Evolutionary conservation across 23 tunicate genomes (phyloP).

Genomic region (Styela plicata): DNA sequence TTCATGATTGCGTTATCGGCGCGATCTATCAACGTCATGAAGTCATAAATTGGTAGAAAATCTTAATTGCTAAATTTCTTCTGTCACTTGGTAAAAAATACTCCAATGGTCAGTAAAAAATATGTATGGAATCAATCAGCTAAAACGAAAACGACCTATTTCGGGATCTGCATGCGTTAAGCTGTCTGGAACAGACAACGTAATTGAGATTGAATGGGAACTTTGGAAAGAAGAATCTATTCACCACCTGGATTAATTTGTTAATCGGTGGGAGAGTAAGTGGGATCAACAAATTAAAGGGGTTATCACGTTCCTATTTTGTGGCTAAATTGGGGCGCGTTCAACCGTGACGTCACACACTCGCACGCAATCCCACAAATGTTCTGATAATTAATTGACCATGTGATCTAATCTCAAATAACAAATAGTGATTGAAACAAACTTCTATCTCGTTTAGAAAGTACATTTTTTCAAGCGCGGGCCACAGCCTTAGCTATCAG

Average conservation of each 20-base stretch:
- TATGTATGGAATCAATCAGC: too few relatives aligned
- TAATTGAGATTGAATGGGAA: not conserved
- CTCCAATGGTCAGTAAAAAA: too few relatives aligned
- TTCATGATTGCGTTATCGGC: too few relatives aligned
- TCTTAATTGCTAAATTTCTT: too few relatives aligned
- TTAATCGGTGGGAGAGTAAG: not conserved
- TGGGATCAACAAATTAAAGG: not conserved
- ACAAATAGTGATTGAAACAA: too few relatives aligned
- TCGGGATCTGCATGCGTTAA: not conserved
- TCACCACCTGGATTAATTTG: not conserved
- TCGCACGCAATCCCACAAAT: not conserved
- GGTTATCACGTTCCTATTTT: not conserved
- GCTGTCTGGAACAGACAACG: not conserved
- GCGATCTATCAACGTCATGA: too few relatives aligned
- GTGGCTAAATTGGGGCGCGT: not conserved
- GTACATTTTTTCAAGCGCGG: too few relatives aligned
- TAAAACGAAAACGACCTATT: not conserved
- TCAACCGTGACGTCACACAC: not conserved
- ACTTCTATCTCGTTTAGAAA: too few relatives aligned
- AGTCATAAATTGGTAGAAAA: too few relatives aligned
- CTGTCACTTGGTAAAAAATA: too few relatives aligned
- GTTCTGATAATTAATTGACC: not conserved
- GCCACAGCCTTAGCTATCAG: too few relatives aligned
- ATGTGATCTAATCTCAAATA: too few relatives aligned
- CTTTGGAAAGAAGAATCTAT: not conserved